These are phyloP conservation scores for Sphenodon punctatus DNA, from an alignment of 2,797 vertebrate species.

Conservation along the genomic window DNA sequence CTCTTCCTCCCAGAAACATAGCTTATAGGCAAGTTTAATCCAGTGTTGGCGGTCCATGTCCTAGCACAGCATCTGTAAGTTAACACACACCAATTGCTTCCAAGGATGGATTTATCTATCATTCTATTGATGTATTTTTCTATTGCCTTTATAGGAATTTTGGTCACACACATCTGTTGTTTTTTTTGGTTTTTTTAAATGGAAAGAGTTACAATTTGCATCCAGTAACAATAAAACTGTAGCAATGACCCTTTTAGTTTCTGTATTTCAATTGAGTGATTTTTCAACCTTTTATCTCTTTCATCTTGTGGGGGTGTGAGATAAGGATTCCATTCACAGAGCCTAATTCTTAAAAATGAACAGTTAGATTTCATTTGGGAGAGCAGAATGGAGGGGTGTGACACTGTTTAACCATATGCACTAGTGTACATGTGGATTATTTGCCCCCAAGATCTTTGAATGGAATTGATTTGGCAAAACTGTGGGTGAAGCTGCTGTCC, in stretches of 20 bases:
- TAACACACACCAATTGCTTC: constrained; percentile 92
- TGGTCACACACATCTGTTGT: constrained; percentile 74
- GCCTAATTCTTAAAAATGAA: constrained; percentile 45
- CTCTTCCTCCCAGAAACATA: constrained; percentile 99
- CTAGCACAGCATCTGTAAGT: constrained; percentile 99
- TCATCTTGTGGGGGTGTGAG: constrained; percentile 69
- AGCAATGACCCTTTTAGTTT: constrained; percentile 71
- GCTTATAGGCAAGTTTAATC: constrained; percentile 99
- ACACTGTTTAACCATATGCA: constrained; percentile 41
- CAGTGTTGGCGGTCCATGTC: constrained; percentile 97
- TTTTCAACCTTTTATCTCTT: constrained; percentile 73
- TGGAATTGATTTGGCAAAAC: constrained; percentile 44
- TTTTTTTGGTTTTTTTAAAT: constrained; percentile 70
- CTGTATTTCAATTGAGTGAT: constrained; percentile 74
- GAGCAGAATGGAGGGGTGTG: constrained; percentile 54
- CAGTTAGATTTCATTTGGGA: constrained; percentile 57
- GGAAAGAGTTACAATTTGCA: constrained; percentile 62
- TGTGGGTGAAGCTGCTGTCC: constrained; percentile 28
- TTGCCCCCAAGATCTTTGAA: constrained; percentile 34
- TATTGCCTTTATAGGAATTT: constrained; percentile 81
- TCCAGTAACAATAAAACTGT: constrained; percentile 68
- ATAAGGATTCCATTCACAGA: constrained; percentile 66
- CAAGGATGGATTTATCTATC: constrained; percentile 90
- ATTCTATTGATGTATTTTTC: constrained; percentile 84
- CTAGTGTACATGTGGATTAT: constrained; percentile 46